Evolutionary conservation across 2,113 vertebrate genomes (phyloP), one percentile per base, ranked within the genome.

Genomic region (Scytalopus superciliaris): DNA sequence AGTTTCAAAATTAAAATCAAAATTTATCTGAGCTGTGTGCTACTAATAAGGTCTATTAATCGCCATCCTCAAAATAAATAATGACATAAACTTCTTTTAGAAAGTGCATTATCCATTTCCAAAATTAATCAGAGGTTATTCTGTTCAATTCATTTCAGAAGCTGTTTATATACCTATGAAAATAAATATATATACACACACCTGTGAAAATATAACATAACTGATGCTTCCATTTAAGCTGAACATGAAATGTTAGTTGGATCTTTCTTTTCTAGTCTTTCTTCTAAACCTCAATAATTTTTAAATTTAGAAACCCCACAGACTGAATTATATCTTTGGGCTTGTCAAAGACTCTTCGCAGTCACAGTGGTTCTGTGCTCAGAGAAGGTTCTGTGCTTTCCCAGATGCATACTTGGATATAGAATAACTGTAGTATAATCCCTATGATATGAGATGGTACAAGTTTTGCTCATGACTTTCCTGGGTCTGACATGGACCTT

Each of bases 381-480:
- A 56, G 9, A 50, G 17, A 42, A 64, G 19, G 9, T 62, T 70
- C 44, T 56, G 1, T 42, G 6, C 13, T 64, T 77, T 35, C 17
- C 23, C 6, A 4, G 15, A 22, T 14, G 33, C 2, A 31, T 37
- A 18, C 35, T 12, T 87, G 4, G 14, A 25, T 81, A 9, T 7
- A 40, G 30, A 56, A 56, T 44, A 73, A 19, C 10, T 66, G 10
- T 17, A 56, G 40, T 31, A 8, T 35, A 6, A 6, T 63, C 12
- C 14, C 2, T 4, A 12, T 31, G 21, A 19, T 7, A 25, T 24
- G 16, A 40, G 5, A 8, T 30, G 4, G 24, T 53, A 53, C 18
- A 33, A 0, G 0, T 75, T 62, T 44, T 83, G 23, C 8, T 40
- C 4, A 14, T 45, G 28, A 4, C 3, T 44, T 13, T 2, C 30